Evolutionary conservation across 2,888 invertebrate genomes (phyloP).

Genomic region (Eupithecia subfuscata): DNA sequence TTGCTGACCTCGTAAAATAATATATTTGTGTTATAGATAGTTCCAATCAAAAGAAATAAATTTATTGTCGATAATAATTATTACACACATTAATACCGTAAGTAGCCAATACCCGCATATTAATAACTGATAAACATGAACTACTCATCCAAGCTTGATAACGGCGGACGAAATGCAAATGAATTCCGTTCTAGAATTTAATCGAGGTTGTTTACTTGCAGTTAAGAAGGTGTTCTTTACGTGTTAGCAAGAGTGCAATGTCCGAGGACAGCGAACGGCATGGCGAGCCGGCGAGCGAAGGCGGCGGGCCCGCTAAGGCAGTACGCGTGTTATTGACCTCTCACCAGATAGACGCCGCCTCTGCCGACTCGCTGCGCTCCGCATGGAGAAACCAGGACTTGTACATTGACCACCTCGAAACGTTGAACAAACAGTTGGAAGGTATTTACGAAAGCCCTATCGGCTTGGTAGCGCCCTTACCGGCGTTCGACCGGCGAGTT

Average conservation of each 20-base stretch:
- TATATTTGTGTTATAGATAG: slow-evolving; percentile 49
- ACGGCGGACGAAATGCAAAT: slow-evolving; percentile 68
- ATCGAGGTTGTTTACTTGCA: slow-evolving; percentile 74
- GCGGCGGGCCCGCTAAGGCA: slow-evolving; percentile 80
- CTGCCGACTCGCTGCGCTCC: slow-evolving; percentile 86
- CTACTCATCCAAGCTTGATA: slow-evolving; percentile 64
- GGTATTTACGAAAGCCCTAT: slow-evolving; percentile 86
- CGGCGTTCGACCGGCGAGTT: slow-evolving; percentile 73
- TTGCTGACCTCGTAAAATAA: slow-evolving; percentile 63
- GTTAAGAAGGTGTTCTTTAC: slow-evolving; percentile 73
- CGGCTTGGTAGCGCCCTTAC: slow-evolving; percentile 78
- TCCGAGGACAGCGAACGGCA: slow-evolving; percentile 81
- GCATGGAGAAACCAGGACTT: slow-evolving; percentile 90
- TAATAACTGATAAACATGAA: slow-evolving; percentile 17
- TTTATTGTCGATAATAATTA: slow-evolving; percentile 28
- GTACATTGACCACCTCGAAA: slow-evolving; percentile 90
- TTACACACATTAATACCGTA: slow-evolving; percentile 42
- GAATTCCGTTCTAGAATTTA: slow-evolving; percentile 59
- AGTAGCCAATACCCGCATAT: slow-evolving; percentile 40
- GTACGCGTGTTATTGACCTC: slow-evolving; percentile 86
- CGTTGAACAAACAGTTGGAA: slow-evolving; percentile 90
- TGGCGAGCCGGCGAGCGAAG: slow-evolving; percentile 76
- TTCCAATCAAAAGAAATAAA: slow-evolving; percentile 35
- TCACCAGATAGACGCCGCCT: slow-evolving; percentile 86
- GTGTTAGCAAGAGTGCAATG: slow-evolving; percentile 80